Percentiles rank a stretch among this genome's conserved stretches.
Evolutionary conservation across 2,797 vertebrate genomes (phyloP).

Genomic region (Bryconaethiops microstoma): DNA sequence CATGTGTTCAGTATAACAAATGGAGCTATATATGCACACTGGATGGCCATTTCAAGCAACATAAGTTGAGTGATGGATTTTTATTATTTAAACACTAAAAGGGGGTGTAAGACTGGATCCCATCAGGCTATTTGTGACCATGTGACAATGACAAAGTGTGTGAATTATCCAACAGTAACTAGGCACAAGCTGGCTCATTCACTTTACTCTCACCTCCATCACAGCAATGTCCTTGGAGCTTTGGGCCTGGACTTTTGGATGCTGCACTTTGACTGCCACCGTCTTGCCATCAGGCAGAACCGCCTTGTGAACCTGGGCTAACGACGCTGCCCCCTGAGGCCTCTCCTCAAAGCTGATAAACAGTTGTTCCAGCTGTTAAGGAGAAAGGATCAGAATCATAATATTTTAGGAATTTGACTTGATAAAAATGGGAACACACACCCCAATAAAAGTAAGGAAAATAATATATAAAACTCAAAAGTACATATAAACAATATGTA

Average conservation of each 20-base stretch:
- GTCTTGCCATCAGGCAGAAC: constrained; percentile 89
- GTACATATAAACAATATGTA: too few species aligned
- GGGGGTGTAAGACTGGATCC: constrained; percentile 27
- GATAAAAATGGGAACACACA: not conserved
- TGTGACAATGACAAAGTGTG: constrained; percentile 54
- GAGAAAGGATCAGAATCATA: constrained; percentile 4
- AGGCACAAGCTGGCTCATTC: constrained; percentile 5
- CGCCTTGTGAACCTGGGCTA: constrained; percentile 96
- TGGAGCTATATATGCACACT: constrained; percentile 3
- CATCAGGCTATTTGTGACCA: constrained; percentile 22
- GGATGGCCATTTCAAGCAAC: constrained; percentile 20
- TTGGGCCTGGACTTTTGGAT: constrained; percentile 93
- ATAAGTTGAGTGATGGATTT: constrained; percentile 46
- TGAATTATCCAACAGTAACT: constrained; percentile 47
- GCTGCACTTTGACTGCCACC: constrained; percentile 96
- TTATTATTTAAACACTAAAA: constrained; percentile 51
- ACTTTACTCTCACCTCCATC: constrained; percentile 87
- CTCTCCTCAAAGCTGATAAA: constrained; percentile 90
- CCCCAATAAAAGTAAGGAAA: too few species aligned
- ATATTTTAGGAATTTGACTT: not conserved
- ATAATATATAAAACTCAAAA: too few species aligned
- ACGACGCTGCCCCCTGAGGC: constrained; percentile 90
- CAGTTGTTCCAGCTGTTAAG: constrained; percentile 84
- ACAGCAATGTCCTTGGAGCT: constrained; percentile 91
- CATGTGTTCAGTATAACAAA: constrained; percentile 10